Evolutionary conservation across 2,113 vertebrate species (phyloP).

Genomic region (Syngnathus typhle): DNA sequence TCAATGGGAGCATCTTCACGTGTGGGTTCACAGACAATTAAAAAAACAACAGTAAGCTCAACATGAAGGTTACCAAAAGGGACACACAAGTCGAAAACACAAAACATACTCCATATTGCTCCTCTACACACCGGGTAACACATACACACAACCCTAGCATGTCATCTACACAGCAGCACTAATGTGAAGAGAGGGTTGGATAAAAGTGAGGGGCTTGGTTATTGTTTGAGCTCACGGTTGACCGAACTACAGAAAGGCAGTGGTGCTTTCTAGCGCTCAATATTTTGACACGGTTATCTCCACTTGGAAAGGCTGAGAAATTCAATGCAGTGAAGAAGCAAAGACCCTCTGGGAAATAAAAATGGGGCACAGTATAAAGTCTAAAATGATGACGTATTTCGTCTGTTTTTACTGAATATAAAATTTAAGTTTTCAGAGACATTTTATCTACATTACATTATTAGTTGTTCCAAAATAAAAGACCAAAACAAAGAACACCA

Average conservation of each 20-base stretch:
- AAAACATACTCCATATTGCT: background rate
- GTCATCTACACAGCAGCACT: constrained; percentile 37
- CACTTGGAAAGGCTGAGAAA: constrained; percentile 19
- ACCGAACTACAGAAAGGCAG: constrained; percentile 33
- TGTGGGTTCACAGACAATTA: background rate
- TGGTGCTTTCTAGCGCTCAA: constrained; percentile 29
- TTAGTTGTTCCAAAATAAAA: background rate
- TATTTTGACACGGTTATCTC: constrained; percentile 42
- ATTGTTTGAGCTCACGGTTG: constrained; percentile 47
- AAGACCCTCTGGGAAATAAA: background rate
- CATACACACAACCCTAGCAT: constrained; percentile 30
- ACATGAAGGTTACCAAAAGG: background rate
- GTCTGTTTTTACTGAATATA: background rate
- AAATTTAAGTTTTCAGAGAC: background rate
- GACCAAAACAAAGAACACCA: background rate
- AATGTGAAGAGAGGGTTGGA: constrained; percentile 55
- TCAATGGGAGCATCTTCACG: background rate
- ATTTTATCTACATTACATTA: background rate
- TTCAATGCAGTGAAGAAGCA: background rate
- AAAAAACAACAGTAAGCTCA: background rate
- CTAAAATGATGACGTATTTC: background rate
- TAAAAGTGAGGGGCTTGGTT: constrained; percentile 51
- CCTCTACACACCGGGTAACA: constrained; percentile 4
- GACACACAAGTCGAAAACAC: constrained; percentile 10
- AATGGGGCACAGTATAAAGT: background rate